Evolutionary conservation across 2,113 vertebrate species (phyloP).

Genomic region (Neodon shergylaensis): DNA sequence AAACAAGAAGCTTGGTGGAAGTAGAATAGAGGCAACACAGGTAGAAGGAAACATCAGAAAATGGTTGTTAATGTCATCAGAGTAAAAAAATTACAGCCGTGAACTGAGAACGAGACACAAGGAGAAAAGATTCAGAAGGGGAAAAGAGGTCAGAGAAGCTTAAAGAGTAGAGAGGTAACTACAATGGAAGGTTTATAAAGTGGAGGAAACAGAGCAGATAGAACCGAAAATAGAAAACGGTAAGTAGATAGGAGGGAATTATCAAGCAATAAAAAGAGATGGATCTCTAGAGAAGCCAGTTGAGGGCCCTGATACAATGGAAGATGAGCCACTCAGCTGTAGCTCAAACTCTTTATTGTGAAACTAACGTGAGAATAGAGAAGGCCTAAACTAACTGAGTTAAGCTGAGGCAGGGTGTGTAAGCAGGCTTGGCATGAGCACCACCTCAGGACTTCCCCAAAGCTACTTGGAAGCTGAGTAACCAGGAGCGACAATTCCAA

Average conservation of each 20-base stretch:
- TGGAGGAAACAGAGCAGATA: neutral
- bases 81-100: neutral
- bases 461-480: neutral
- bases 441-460: neutral
- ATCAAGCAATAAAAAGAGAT: neutral
- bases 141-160: neutral
- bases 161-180: neutral
- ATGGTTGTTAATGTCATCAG: too few relatives aligned
- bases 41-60: too few relatives aligned
- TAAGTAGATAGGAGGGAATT: neutral
- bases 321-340: neutral
- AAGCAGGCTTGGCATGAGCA: neutral
- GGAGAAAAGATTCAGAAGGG: neutral
- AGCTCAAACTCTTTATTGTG: neutral
- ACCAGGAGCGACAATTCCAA: neutral
- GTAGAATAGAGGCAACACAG: too few relatives aligned
- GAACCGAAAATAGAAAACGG: neutral
- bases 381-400: neutral
- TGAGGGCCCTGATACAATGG: neutral
- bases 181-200: neutral
- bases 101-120: neutral
- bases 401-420: too few relatives aligned
- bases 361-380: neutral
- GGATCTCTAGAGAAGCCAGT: neutral
- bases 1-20: too few relatives aligned